Evolutionary conservation across 2,113 vertebrate species (phyloP), one percentile per base, ranked within the genome.

Genomic region (Sialia sialis): DNA sequence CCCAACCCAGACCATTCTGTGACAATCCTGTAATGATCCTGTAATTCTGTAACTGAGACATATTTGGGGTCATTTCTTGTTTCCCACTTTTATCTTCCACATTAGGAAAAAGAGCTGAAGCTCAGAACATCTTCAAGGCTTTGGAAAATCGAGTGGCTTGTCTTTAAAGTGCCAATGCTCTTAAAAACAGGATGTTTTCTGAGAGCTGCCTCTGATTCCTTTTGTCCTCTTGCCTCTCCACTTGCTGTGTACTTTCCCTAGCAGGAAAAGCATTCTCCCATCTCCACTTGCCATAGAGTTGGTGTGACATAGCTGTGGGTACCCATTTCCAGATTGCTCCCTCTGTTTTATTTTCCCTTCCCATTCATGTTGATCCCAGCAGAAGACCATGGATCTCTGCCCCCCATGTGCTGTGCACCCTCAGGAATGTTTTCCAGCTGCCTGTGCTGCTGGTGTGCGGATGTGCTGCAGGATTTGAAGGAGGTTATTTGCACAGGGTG

Each of bases 331-430:
- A 62, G 23, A 16, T 34, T 16, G 34, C 12, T 16, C 38, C 44
- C 38, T 10, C 7, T 1, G 18, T 20, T 38, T 55, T 6, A 5
- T 68, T 67, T 59, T n/a, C 59, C 43, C 7, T 27, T 60, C 48
- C 38, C 23, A 21, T 13, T 46, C 2, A 0, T 5, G 4, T 0
- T 3, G 10, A 13, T 17, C 6, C 1, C 32, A 36, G 62, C 15
- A 44, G 70, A 21, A 11, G 36, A 12, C 10, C 2, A 4, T 0
- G 1, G 72, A 23, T n/a, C 22, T 1, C 44, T 43, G 74, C 26
- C 56, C 11, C 51, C 8, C 0, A 0, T 3, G n/a, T 9, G 51
- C 55, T 4, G 9, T 2, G 43, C 5, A 29, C 49, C 44, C 43
- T 15, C 1, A 4, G 83, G 49, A 54, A 46, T 25, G 51, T 3